Percentiles rank a stretch among this genome's conserved stretches.
These are phyloP conservation scores for Leucophenga maculata DNA, from an alignment of 2,888 invertebrate genomes.

Conservation along the genomic window DNA sequence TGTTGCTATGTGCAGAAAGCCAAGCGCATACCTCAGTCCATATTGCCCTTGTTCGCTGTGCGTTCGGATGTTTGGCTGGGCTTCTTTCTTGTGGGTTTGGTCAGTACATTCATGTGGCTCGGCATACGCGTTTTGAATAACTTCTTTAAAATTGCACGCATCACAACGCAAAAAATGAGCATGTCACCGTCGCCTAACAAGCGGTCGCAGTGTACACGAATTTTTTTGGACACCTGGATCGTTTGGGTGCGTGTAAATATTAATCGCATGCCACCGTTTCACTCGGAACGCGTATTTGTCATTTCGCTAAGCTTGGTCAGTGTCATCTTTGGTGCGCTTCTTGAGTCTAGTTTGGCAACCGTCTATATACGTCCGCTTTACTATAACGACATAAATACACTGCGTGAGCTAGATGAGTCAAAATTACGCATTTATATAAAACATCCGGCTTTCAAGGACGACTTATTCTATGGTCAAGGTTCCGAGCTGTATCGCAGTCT, in stretches of 20 bases:
- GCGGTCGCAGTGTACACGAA: conserved; percentile 39
- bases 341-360: conserved; percentile 72
- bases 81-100: conserved; percentile 60
- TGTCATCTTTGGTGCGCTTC: conserved; percentile 70
- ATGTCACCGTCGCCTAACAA: neutral
- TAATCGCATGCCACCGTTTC: conserved; percentile 64
- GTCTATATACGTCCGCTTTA: conserved; percentile 70
- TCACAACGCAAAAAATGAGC: neutral
- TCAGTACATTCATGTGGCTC: conserved; percentile 63
- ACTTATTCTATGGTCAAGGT: conserved; percentile 67
- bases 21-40: conserved; percentile 69
- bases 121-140: conserved; percentile 56
- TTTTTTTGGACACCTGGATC: conserved; percentile 68
- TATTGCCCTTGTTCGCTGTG: conserved; percentile 69
- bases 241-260: conserved; percentile 69
- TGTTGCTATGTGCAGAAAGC: conserved; percentile 72
- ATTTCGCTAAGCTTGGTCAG: conserved; percentile 69
- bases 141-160: conserved; percentile 40
- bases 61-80: conserved; percentile 67
- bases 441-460: conserved; percentile 70
- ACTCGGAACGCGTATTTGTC: conserved; percentile 69
- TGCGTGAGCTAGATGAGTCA: conserved; percentile 67
- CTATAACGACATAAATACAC: conserved; percentile 70
- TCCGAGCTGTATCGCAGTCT: conserved; percentile 63
- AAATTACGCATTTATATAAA: conserved; percentile 67